Evolutionary conservation across 1,140 invertebrate genomes (phyloP).

Genomic region (Aricia agestis): DNA sequence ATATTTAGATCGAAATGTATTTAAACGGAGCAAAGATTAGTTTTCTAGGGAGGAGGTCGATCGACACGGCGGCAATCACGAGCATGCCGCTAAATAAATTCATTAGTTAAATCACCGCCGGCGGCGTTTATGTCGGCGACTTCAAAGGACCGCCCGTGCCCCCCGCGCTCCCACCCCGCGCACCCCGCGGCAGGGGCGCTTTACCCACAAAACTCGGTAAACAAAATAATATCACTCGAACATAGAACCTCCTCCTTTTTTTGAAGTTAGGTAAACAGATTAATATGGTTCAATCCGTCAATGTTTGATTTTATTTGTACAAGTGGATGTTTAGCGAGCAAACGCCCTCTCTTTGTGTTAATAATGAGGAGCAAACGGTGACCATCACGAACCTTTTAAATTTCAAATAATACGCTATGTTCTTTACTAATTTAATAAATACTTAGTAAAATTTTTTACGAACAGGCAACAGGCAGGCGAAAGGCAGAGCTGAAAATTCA

Average conservation of each 20-base stretch:
- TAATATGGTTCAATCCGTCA: conserved; percentile 57
- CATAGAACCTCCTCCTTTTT: no score
- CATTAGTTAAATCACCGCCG: conserved; percentile 77
- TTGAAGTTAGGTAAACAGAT: conserved; percentile 17
- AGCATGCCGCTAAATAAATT: conserved; percentile 75
- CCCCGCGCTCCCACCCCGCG: conserved; percentile 43
- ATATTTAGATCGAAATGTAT: no score
- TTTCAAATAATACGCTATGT: neutral
- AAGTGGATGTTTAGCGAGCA: conserved; percentile 61
- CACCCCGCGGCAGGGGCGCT: conserved; percentile 62
- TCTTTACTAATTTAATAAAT: no score
- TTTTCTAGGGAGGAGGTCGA: conserved; percentile 22
- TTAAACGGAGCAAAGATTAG: no score
- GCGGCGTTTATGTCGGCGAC: conserved; percentile 75
- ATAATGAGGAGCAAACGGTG: conserved; percentile 33
- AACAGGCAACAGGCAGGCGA: no score
- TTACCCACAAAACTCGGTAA: conserved; percentile 74
- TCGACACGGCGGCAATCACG: conserved; percentile 43
- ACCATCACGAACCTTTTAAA: neutral
- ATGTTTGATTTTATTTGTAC: conserved; percentile 73
- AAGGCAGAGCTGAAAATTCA: no score
- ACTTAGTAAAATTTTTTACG: no score
- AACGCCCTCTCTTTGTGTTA: conserved; percentile 55
- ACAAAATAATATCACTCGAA: conserved; percentile 57
- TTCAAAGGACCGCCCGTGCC: conserved; percentile 60